Evolutionary conservation across 2,113 vertebrate genomes (phyloP).

Genomic region (Coregonus clupeaformis): DNA sequence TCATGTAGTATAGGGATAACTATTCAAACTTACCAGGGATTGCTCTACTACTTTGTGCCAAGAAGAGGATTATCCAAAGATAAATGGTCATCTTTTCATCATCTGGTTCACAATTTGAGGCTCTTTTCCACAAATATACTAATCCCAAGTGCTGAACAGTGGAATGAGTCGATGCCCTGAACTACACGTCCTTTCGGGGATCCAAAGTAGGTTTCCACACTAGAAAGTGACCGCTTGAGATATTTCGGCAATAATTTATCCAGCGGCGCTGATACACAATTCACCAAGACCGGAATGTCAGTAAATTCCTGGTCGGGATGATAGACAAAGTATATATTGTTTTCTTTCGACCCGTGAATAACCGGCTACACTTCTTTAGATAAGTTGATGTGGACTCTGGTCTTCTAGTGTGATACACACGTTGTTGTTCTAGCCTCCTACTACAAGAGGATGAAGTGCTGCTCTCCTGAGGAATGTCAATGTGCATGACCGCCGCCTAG

Average conservation of each 20-base stretch:
- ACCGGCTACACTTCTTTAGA: not conserved
- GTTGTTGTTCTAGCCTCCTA: not conserved
- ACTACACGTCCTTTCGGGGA: not conserved
- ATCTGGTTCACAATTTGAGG: not conserved
- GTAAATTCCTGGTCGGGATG: not conserved
- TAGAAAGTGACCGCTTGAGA: not conserved
- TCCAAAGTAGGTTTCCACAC: not conserved
- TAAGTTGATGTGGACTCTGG: not conserved
- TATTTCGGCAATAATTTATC: not conserved
- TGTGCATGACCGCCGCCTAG: conserved; percentile 26
- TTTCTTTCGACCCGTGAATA: not conserved
- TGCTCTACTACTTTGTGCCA: conserved; percentile 14
- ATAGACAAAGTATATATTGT: not conserved
- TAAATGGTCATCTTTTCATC: conserved; percentile 57
- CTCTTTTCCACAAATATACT: not conserved
- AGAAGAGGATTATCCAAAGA: conserved; percentile 42
- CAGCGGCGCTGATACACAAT: not conserved
- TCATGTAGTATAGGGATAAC: not conserved
- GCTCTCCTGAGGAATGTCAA: not conserved
- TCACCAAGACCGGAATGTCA: not conserved
- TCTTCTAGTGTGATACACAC: not conserved
- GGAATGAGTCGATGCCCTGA: no score
- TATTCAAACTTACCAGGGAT: conserved; percentile 42
- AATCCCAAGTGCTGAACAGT: not conserved
- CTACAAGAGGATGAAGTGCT: not conserved